These are phyloP conservation scores for Paratrypauchen microcephalus DNA, from an alignment of 2,797 vertebrate genomes.

Conservation along the genomic window DNA sequence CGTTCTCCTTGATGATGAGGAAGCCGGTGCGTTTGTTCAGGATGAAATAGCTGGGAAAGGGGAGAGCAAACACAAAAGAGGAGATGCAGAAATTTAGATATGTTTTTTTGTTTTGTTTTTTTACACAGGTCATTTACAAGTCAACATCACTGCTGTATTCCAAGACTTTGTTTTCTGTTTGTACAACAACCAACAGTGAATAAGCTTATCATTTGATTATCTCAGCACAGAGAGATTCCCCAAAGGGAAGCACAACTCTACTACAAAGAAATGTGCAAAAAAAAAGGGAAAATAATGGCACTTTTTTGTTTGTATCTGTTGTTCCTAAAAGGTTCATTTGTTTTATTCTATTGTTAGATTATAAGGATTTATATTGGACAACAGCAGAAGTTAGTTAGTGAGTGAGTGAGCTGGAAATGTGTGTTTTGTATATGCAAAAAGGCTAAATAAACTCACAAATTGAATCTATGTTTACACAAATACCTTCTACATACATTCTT, in stretches of 20 bases:
- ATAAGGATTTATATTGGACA: too few species aligned
- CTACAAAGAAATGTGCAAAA: neutral
- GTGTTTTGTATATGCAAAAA: too few species aligned
- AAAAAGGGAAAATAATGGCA: neutral
- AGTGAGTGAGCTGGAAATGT: too few species aligned
- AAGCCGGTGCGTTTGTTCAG: constrained; percentile 87
- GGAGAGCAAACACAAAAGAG: constrained; percentile 8
- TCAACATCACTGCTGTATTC: neutral
- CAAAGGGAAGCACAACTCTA: neutral
- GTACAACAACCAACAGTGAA: neutral
- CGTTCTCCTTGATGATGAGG: constrained; percentile 84
- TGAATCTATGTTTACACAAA: too few species aligned
- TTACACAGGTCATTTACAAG: neutral
- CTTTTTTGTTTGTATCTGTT: neutral
- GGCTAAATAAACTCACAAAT: too few species aligned
- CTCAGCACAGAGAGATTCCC: neutral
- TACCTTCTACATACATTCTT: too few species aligned
- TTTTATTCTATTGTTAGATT: neutral
- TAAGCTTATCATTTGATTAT: constrained; percentile 1
- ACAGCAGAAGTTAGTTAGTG: too few species aligned
- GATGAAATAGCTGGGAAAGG: constrained; percentile 80
- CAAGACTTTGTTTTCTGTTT: constrained; percentile 1
- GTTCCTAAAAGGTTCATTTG: neutral
- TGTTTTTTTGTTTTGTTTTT: neutral
- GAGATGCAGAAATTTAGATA: neutral